phyloP scores from a whole-genome alignment of 1,140 invertebrate species.

The Meloidogyne chitwoodi region DNA sequence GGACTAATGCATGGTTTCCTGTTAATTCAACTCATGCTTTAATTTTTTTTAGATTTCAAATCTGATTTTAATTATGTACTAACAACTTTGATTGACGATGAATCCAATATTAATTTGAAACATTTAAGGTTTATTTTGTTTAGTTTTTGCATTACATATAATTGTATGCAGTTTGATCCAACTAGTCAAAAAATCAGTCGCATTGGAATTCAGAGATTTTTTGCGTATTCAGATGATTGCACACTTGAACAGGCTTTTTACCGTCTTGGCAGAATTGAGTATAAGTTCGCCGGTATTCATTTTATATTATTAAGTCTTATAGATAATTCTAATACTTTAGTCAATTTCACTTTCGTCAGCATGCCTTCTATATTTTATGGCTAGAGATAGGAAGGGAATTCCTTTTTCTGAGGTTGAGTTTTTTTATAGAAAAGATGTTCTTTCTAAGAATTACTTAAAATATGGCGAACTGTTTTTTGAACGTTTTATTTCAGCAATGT shows the following conservation, averaged over 20 bases:
- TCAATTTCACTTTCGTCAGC: constrained; percentile 13
- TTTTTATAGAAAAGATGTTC: neutral
- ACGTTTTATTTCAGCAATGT: constrained; percentile 12
- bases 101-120: constrained; percentile 32
- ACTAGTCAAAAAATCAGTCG: constrained; percentile 8
- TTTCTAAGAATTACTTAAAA: too few species aligned
- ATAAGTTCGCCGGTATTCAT: neutral
- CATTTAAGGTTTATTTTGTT: constrained; percentile 28
- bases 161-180: neutral
- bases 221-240: neutral
- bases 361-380: constrained; percentile 21
- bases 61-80: constrained; percentile 44
- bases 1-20: constrained; percentile 6
- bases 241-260: constrained; percentile 8
- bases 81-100: constrained; percentile 24
- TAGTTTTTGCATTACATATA: neutral
- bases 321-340: neutral
- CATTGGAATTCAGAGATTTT: constrained; percentile 12
- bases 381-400: constrained; percentile 17
- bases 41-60: constrained; percentile 32
- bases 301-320: neutral
- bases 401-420: constrained; percentile 1
- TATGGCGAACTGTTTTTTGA: too few species aligned
- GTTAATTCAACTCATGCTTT: too few species aligned
- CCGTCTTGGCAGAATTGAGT: neutral